phyloP scores from a whole-genome alignment of 1,140 invertebrate genomes.

The Streblospio benedicti region DNA sequence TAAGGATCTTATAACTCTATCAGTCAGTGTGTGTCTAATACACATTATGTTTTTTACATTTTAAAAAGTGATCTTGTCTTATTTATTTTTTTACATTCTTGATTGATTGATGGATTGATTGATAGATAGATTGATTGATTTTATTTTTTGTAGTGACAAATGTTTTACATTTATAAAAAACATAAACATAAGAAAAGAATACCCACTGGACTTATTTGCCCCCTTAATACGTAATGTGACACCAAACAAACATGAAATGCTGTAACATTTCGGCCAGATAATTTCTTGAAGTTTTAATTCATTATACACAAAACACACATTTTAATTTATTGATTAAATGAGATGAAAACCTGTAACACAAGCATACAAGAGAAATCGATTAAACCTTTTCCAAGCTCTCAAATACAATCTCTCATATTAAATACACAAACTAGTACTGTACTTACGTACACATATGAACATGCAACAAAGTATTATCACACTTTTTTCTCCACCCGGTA shows the following conservation, averaged over 20 bases:
- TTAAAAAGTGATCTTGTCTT: not conserved
- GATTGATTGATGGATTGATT: too few relatives aligned
- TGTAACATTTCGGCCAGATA: too few relatives aligned
- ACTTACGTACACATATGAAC: not conserved
- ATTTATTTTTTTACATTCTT: too few relatives aligned
- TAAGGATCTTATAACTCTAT: not conserved
- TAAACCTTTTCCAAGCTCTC: not conserved
- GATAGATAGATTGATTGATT: too few relatives aligned
- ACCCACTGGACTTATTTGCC: too few relatives aligned
- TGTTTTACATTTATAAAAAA: too few relatives aligned
- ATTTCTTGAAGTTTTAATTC: too few relatives aligned
- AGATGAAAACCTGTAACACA: not conserved
- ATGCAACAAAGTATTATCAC: constrained; percentile 2
- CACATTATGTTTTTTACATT: not conserved
- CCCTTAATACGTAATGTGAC: too few relatives aligned
- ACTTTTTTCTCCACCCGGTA: too few relatives aligned
- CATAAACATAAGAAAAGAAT: too few relatives aligned
- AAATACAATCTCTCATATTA: not conserved
- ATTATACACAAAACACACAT: not conserved
- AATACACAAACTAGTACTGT: not conserved
- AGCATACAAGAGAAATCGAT: not conserved
- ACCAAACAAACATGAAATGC: too few relatives aligned
- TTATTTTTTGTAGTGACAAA: too few relatives aligned
- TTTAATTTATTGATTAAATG: not conserved
- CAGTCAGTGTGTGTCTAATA: not conserved